Conservation (phyloP, 2,888 invertebrate species). For the Morinoia aosen region DNA sequence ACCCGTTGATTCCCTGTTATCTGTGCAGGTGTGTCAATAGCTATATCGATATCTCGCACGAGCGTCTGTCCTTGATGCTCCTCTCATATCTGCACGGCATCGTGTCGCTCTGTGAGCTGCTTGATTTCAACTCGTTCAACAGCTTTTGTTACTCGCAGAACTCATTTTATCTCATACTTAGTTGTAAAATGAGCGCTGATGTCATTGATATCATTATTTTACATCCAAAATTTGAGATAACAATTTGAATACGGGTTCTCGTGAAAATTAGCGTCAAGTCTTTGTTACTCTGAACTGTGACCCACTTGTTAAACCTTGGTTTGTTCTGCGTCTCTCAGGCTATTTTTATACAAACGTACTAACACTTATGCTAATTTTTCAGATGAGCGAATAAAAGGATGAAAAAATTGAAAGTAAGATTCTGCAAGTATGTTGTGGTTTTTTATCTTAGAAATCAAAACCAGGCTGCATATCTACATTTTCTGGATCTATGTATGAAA, state of each 20-base stretch:
- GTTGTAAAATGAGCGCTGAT: not conserved
- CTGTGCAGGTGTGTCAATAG: not conserved
- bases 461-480: not conserved
- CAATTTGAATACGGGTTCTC: not conserved
- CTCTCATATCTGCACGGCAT: not conserved
- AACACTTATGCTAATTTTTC: not conserved
- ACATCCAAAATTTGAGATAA: not conserved
- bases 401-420: too few relatives aligned
- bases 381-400: not conserved
- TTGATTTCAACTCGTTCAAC: not conserved
- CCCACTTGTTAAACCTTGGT: not conserved
- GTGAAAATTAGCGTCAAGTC: not conserved
- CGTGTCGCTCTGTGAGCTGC: not conserved
- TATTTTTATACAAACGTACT: not conserved
- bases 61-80: not conserved
- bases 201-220: not conserved
- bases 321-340: not conserved
- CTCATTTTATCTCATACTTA: not conserved
- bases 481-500: not conserved
- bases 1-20: not conserved
- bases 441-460: not conserved
- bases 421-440: not conserved
- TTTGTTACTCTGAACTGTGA: not conserved
- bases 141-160: not conserved
- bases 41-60: not conserved